phyloP scores from a whole-genome alignment of 2,113 vertebrate species.

The Ictalurus punctatus region DNA sequence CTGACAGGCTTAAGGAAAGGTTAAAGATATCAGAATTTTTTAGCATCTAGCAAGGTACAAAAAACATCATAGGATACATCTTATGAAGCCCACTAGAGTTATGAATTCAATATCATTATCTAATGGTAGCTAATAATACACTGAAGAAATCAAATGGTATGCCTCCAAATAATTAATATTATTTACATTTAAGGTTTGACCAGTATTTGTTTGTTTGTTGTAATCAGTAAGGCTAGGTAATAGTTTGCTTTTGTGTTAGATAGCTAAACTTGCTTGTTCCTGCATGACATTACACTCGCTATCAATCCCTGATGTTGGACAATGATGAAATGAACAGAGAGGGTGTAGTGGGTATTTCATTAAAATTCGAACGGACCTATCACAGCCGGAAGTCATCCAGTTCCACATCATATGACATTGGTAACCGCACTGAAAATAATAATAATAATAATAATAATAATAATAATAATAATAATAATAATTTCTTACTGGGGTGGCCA shows the following conservation, averaged over 20 bases:
- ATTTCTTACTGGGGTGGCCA: no score
- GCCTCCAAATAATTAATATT: background rate
- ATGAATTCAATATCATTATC: background rate
- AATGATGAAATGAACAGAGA: no score
- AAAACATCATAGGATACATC: background rate
- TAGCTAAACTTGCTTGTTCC: background rate
- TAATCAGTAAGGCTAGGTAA: no score
- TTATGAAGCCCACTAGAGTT: background rate
- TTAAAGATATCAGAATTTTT: constrained; percentile 1
- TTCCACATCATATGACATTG: background rate
- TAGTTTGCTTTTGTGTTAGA: no score
- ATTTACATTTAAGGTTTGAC: no score
- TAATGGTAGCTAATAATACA: background rate
- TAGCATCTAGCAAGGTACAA: background rate
- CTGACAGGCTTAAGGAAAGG: background rate
- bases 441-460: no score
- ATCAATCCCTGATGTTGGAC: no score
- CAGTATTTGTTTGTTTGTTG: no score
- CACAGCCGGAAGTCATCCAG: background rate
- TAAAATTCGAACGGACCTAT: background rate
- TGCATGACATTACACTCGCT: no score
- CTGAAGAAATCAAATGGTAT: background rate
- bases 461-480: no score
- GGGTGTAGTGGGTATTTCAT: background rate
- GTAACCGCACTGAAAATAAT: no score